A percentile compares a stretch with the other conserved stretches of the same genome.
Conservation (phyloP, 2,888 invertebrate genomes). For the Scrobipalpa costella region DNA sequence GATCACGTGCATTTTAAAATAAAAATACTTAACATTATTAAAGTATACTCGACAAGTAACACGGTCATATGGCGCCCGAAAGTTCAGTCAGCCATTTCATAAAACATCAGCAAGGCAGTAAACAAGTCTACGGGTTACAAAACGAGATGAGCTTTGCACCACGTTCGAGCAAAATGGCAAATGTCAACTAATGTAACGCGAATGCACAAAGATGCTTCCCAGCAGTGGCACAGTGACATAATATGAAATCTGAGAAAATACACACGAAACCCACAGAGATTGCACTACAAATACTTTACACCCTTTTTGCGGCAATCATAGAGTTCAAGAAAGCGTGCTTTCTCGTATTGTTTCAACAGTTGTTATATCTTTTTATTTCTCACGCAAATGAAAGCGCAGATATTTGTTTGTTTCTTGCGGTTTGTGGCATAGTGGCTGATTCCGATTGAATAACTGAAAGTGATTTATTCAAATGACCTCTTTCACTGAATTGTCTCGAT, state of each 20-base stretch:
- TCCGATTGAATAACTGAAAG: background rate
- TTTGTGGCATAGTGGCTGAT: too few species aligned
- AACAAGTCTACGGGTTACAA: slow-evolving; percentile 26
- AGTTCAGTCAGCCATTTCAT: background rate
- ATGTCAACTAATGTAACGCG: slow-evolving; percentile 60
- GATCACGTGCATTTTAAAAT: too few species aligned
- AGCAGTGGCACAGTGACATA: slow-evolving; percentile 49
- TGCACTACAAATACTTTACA: background rate
- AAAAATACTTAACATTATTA: background rate
- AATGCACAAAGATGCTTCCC: background rate
- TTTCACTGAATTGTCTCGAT: background rate
- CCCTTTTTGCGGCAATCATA: background rate
- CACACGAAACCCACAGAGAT: background rate
- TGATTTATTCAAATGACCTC: background rate
- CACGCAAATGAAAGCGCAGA: slow-evolving; percentile 4
- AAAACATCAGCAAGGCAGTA: background rate
- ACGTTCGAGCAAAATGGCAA: slow-evolving; percentile 42
- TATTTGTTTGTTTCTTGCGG: background rate
- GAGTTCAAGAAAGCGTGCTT: slow-evolving; percentile 10
- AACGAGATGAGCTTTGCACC: slow-evolving; percentile 44
- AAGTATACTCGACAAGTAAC: background rate
- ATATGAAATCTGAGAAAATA: slow-evolving; percentile 32
- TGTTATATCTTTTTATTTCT: background rate
- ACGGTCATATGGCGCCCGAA: background rate
- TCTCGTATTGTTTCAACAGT: background rate